Evolutionary conservation across 2,113 vertebrate genomes (phyloP).

Genomic region (Pogona vitticeps): DNA sequence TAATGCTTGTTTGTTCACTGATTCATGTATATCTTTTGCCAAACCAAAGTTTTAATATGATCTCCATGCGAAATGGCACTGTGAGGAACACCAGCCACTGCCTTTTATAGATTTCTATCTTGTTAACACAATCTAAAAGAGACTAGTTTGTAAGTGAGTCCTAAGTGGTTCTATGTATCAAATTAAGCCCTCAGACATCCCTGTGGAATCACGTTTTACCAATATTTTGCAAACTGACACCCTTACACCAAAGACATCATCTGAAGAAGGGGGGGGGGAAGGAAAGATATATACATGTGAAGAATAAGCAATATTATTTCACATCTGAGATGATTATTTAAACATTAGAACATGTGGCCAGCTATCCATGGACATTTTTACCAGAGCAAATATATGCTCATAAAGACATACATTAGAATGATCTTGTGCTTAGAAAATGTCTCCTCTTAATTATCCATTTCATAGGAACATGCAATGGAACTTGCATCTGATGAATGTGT

Average conservation of each 20-base stretch:
- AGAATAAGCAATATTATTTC: neutral
- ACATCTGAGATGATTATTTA: constrained; percentile 27
- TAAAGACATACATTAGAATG: neutral
- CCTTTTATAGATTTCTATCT: neutral
- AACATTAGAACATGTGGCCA: constrained; percentile 28
- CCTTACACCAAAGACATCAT: constrained; percentile 9
- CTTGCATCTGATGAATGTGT: neutral
- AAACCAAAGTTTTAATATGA: neutral
- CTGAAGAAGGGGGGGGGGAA: neutral
- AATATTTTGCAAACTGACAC: constrained; percentile 39
- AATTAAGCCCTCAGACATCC: constrained; percentile 21
- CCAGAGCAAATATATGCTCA: neutral
- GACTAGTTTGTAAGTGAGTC: constrained; percentile 4
- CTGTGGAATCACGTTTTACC: constrained; percentile 19
- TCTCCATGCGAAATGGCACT: neutral
- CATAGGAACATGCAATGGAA: neutral
- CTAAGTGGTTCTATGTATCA: neutral
- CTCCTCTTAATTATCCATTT: neutral
- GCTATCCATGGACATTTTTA: neutral
- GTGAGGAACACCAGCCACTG: neutral
- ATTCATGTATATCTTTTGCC: neutral
- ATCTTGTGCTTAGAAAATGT: neutral
- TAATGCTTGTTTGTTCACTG: neutral
- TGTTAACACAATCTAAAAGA: neutral
- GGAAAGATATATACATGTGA: constrained; percentile 8